Evolutionary conservation across 2,888 invertebrate species (phyloP).

Genomic region (Agrilus mali): DNA sequence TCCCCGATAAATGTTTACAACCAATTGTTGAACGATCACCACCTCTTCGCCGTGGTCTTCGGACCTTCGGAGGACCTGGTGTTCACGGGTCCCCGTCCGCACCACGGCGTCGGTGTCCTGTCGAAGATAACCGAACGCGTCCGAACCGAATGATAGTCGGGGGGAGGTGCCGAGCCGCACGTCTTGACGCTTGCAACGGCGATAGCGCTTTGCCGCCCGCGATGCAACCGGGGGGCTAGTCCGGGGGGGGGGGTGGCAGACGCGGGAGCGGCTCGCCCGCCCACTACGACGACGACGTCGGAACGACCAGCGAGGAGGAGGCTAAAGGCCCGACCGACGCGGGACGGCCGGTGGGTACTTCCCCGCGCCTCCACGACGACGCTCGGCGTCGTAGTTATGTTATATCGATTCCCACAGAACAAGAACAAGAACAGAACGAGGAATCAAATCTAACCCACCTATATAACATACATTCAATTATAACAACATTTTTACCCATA

Average conservation of each 20-base stretch:
- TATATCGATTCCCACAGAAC: no score
- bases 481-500: no score
- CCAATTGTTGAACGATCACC: conserved; percentile 4
- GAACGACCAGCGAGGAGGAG: conserved; percentile 17
- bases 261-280: conserved; percentile 30
- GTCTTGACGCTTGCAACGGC: conserved; percentile 39
- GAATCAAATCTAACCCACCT: no score
- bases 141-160: conserved; percentile 20
- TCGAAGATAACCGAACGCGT: conserved; percentile 21
- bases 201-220: conserved; percentile 38
- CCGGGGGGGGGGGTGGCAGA: conserved; percentile 18
- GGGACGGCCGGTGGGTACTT: no score
- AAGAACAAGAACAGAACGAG: no score
- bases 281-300: conserved; percentile 26
- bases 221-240: conserved; percentile 24
- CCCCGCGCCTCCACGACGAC: no score
- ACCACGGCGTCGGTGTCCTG: conserved; percentile 12
- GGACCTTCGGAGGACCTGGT: conserved; percentile 21
- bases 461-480: no score
- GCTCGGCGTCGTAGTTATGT: no score
- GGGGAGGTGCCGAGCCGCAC: conserved; percentile 27
- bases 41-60: conserved; percentile 18
- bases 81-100: conserved; percentile 14
- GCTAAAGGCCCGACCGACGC: conserved; percentile 8
- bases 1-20: no score